Conservation (phyloP, 2,888 invertebrate species). For the Trichopria drosophilae region DNA sequence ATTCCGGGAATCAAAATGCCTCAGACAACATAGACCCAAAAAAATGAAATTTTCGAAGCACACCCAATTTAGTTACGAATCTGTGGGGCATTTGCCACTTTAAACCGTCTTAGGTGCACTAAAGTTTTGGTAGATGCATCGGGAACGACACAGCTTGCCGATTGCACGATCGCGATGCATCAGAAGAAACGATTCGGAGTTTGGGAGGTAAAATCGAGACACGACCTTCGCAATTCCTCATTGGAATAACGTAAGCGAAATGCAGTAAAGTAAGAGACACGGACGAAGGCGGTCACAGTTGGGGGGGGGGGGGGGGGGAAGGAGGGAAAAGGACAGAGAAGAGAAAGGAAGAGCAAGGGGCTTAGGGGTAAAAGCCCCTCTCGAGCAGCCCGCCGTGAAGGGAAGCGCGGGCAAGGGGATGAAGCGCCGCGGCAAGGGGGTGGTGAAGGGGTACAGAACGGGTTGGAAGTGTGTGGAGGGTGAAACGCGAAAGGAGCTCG, state of each 20-base stretch:
- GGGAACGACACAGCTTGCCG: too few species aligned
- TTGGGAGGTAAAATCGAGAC: constrained; percentile 23
- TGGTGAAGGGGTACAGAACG: constrained; percentile 1
- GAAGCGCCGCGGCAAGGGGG: constrained; percentile 5
- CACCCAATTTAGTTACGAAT: too few species aligned
- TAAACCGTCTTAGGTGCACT: too few species aligned
- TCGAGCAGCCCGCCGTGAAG: constrained; percentile 13
- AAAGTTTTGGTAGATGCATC: too few species aligned
- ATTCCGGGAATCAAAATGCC: too few species aligned
- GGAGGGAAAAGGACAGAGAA: constrained; percentile 23
- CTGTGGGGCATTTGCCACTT: too few species aligned
- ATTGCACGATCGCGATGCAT: too few species aligned
- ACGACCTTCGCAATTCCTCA: too few species aligned
- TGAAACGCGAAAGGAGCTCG: constrained; percentile 56
- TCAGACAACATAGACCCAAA: too few species aligned
- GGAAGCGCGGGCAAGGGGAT: constrained; percentile 3
- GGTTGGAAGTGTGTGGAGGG: constrained; percentile 39
- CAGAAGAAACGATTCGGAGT: too few species aligned
- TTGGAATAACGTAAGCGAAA: constrained; percentile 13
- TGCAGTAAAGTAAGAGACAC: constrained; percentile 23
- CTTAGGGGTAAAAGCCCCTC: constrained; percentile 43
- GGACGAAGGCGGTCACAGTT: constrained; percentile 23
- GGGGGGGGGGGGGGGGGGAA: constrained; percentile 11
- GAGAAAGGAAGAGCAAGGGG: constrained; percentile 39
- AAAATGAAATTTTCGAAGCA: too few species aligned